Base-by-base conservation (phyloP, 2,113 vertebrate species). In the Coreoperca whiteheadi region DNA sequence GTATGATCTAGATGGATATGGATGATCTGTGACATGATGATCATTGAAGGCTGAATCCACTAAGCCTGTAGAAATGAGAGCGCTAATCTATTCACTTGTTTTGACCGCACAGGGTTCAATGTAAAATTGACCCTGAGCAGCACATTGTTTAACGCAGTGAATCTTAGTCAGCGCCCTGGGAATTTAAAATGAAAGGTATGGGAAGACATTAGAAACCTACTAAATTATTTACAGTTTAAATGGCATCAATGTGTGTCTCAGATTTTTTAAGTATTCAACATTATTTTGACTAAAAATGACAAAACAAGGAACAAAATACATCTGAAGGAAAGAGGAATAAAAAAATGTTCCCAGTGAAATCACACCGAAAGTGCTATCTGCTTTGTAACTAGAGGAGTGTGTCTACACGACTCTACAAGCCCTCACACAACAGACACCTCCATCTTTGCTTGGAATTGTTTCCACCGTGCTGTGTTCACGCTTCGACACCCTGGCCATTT, bases 401-500 rank as follows among this genome's bases (percentile, higher is more conserved):
- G 69, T 41, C 2, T 53, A n/a, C 1, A 6, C 23, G 39, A 28
- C 25, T 66, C 43, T 50, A 74, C 54, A 64, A 72, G n/a, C 54
- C 18, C 30, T 20, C 20, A 57, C 30, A 28, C 6, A 10, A 78
- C 71, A 81, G 64, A 89, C 83, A 80, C 66, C 74, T 73, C 50
- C 50, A 46, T 83, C 69, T 81, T 70, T 74, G 54, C 54, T 71
- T 41, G 64, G 56, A 84, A 85, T 89, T 86, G 86, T 89, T 77
- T 82, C 41, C 65, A 79, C 41, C 7, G 10, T 30, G 23, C 51
- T 87, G 64, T 81, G 75, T 90, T 93, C 92, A 91, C 34, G 88
- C 92, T 86, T 87, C 82, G 20, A 74, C 75, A 54, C 70, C 66
- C 54, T 18, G 65, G 85, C 80, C 30, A 74, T 89, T 90, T 92